Base-by-base conservation (phyloP, 2,797 vertebrate genomes). In the Telmatherina bonti region DNA sequence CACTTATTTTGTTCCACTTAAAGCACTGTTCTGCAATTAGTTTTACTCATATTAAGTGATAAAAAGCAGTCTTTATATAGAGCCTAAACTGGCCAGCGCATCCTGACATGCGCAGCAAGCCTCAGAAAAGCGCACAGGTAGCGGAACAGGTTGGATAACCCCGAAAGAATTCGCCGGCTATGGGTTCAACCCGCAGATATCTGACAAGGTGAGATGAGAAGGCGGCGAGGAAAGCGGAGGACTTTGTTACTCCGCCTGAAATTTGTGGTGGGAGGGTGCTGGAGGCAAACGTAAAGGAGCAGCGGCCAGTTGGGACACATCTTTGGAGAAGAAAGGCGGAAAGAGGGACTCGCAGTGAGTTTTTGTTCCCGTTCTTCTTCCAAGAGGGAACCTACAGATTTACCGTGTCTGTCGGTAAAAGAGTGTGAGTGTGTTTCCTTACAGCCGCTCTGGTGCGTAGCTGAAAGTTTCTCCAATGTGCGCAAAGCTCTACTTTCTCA, bases 241-340 rank as follows among this genome's bases (percentile, higher is more conserved):
- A 73, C 68, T 72, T 79, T 45, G 71, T 86, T 79, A 89, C 91
- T 85, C 89, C 88, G 84, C 90, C 90, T 85, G 83, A 70, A 35
- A 82, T 78, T 65, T 30, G 66, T 62, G 79, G 70, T 81, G 89
- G 89, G 88, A 88, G 89, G 86, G 84, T 22, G 76, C 75, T 65
- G 60, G 47, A 52, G 56, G n/a, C 35, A 56, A 68, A 57, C 38
- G 78, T 52, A 16, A n/a, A 68, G 74, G 74, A 68, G 55, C 72
- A 67, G 76, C 64, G 54, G 70, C 85, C 72, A 84, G 84, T 88
- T 75, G 57, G 70, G 76, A 89, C 87, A 75, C 80, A 88, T 90
- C 82, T 89, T 79, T 58, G 70, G 70, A 76, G 55, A 71, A 26
- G 59, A 15, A 35, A 72, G 56, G 70, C 63, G 51, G 33, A 47